Conservation (phyloP, 2,888 invertebrate species). For the Eutolmus rufibarbis region DNA sequence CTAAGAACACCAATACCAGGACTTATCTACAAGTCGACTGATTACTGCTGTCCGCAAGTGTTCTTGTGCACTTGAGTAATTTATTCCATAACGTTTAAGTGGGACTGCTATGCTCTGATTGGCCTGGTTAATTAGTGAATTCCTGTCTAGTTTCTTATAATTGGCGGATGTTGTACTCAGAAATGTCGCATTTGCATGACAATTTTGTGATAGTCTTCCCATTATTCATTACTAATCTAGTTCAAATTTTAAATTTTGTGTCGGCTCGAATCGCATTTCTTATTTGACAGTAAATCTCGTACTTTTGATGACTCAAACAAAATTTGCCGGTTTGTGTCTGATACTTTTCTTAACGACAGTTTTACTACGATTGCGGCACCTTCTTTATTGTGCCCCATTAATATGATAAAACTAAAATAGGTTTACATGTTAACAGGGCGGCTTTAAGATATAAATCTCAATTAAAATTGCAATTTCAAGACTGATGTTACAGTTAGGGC, state of each 20-base stretch:
- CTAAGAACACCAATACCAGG: background rate
- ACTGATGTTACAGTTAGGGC: constrained; percentile 44
- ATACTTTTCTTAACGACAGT: background rate
- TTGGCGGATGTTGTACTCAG: background rate
- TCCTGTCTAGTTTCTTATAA: background rate
- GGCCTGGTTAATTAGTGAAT: background rate
- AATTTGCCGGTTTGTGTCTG: background rate
- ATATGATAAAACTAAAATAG: constrained; percentile 45
- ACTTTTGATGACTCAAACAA: background rate
- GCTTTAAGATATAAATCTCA: constrained; percentile 53
- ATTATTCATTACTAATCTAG: background rate
- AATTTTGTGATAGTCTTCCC: background rate
- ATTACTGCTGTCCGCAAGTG: background rate
- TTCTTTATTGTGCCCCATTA: background rate
- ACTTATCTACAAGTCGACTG: background rate
- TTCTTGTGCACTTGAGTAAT: background rate
- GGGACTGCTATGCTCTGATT: background rate
- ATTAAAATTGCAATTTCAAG: constrained; percentile 51
- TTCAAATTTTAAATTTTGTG: background rate
- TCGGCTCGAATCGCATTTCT: background rate
- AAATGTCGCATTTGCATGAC: background rate
- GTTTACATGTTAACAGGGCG: constrained; percentile 52
- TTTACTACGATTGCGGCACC: background rate
- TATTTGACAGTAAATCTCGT: background rate
- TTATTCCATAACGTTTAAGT: background rate